Percentiles rank a stretch among this genome's conserved stretches.
Conservation (phyloP, 2,888 invertebrate genomes). For the Stenurella melanura region DNA sequence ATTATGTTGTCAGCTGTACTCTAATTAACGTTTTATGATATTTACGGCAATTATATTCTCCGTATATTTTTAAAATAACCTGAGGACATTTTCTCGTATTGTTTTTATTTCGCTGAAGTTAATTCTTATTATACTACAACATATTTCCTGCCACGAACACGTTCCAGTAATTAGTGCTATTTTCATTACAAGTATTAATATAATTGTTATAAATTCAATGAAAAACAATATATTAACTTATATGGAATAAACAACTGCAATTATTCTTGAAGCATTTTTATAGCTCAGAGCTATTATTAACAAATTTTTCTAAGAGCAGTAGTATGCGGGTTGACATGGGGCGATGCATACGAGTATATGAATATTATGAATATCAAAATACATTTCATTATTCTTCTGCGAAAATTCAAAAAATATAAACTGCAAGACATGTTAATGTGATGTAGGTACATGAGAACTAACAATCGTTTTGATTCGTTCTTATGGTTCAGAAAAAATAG, state of each 20-base stretch:
- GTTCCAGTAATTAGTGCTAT: constrained; percentile 35
- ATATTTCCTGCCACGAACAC: constrained; percentile 36
- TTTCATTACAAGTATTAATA: constrained; percentile 39
- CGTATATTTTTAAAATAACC: constrained; percentile 15
- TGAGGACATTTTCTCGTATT: constrained; percentile 15
- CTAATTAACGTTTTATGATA: constrained; percentile 21
- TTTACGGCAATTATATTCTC: constrained; percentile 25
- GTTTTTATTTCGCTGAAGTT: constrained; percentile 15
- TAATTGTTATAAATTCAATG: constrained; percentile 32
- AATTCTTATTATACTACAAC: constrained; percentile 1
- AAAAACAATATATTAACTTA: constrained; percentile 25
- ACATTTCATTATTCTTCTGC: too few relatives aligned
- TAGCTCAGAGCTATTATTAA: neutral
- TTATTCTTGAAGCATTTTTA: constrained; percentile 10
- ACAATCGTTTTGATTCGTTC: too few relatives aligned
- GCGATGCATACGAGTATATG: too few relatives aligned
- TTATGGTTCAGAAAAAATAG: too few relatives aligned
- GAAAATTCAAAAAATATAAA: too few relatives aligned
- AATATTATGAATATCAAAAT: too few relatives aligned
- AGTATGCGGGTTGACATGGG: too few relatives aligned
- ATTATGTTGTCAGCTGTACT: constrained; percentile 34
- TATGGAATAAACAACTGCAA: constrained; percentile 18
- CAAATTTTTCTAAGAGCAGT: too few relatives aligned
- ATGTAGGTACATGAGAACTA: too few relatives aligned
- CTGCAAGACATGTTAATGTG: too few relatives aligned